These are phyloP conservation scores for Diaperis boleti DNA, from an alignment of 2,888 invertebrate genomes.

Conservation along the genomic window DNA sequence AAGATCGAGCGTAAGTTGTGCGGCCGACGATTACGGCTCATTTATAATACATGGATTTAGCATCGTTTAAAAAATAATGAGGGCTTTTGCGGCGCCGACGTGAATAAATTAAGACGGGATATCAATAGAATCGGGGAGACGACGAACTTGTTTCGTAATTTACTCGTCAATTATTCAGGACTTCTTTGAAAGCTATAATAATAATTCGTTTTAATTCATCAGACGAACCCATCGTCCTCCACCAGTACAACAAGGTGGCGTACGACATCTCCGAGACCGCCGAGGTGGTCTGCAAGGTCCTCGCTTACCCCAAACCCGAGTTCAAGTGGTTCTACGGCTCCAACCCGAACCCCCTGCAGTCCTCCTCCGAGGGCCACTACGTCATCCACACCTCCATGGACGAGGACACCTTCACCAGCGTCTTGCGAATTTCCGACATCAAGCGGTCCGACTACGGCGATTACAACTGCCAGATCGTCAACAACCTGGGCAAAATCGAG, in stretches of 20 bases:
- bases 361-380: slow-evolving; percentile 87
- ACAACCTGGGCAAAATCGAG: slow-evolving; percentile 81
- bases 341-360: slow-evolving; percentile 79
- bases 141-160: not conserved
- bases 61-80: slow-evolving; percentile 1
- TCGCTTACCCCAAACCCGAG: slow-evolving; percentile 92
- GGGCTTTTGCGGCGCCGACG: not conserved
- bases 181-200: no score
- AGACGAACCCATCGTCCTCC: slow-evolving; percentile 89
- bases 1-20: slow-evolving; percentile 85
- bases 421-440: slow-evolving; percentile 79
- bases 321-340: slow-evolving; percentile 92
- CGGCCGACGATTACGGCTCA: not conserved
- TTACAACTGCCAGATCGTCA: slow-evolving; percentile 89
- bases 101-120: not conserved
- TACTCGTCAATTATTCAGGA: not conserved
- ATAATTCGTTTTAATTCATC: slow-evolving; percentile 42
- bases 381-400: slow-evolving; percentile 85
- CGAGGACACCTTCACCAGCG: slow-evolving; percentile 88
- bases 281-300: slow-evolving; percentile 88
- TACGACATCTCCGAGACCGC: slow-evolving; percentile 87
- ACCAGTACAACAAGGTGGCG: slow-evolving; percentile 89
- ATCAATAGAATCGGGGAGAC: not conserved
- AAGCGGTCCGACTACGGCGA: slow-evolving; percentile 91
- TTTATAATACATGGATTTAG: not conserved